These are phyloP conservation scores for Cacatua alba DNA, from an alignment of 2,113 vertebrate species.

Conservation along the genomic window DNA sequence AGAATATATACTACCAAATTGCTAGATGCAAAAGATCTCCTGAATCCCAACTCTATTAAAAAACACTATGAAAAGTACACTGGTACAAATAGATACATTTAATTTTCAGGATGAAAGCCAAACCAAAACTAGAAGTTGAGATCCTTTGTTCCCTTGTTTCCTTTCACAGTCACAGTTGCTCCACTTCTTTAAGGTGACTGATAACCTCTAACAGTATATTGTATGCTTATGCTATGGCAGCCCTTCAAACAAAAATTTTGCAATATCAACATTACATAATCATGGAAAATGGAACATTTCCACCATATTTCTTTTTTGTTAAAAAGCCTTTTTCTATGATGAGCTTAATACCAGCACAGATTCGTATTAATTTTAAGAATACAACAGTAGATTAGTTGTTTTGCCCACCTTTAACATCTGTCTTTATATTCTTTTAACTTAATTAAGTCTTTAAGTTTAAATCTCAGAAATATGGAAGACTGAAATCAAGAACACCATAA, in stretches of 20 bases:
- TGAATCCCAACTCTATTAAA: not conserved
- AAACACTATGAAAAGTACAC: not conserved
- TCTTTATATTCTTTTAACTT: not conserved
- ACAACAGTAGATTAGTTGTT: not conserved
- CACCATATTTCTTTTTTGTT: not conserved
- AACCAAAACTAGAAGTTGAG: not conserved
- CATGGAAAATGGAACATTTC: not conserved
- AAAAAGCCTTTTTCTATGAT: not conserved
- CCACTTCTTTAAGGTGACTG: not conserved
- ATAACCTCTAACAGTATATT: not conserved
- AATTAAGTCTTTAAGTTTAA: not conserved
- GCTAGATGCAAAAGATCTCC: not conserved
- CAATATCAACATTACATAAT: not conserved
- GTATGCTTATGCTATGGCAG: accelerated
- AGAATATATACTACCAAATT: not conserved
- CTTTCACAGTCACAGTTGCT: not conserved
- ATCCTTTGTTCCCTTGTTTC: not conserved
- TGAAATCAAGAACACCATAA: not conserved
- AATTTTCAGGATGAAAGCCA: not conserved
- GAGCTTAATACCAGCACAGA: not conserved
- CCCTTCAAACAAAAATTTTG: not conserved
- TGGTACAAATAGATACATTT: not conserved
- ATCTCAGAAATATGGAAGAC: not conserved
- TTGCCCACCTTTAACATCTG: not conserved
- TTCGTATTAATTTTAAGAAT: not conserved